Evolutionary conservation across 2,113 vertebrate species (phyloP), one percentile per base, ranked within the genome.

Genomic region (Ginglymostoma cirratum): DNA sequence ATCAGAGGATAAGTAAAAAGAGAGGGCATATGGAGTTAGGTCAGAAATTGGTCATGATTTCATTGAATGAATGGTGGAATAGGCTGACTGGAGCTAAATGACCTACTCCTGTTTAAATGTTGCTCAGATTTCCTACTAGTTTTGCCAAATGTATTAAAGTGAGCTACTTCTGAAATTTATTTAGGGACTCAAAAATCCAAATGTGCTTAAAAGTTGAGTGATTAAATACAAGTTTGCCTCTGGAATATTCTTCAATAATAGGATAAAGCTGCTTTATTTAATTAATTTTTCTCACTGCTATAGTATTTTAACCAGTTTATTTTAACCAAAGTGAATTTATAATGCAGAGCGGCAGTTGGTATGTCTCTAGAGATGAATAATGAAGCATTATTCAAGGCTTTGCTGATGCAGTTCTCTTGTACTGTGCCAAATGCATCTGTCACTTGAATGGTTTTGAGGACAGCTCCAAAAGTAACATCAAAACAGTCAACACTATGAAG

Each of bases 331-430:
- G 94, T 70, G 42, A 48, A 95, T 76, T 72, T 95, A 52, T 34
- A 52, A 34, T 72, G 24, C 67, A 95, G 67, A 42, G 3, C 94
- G 52, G 94, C 38, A 52, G 94, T 95, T 52, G 94, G 42, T 72
- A 42, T 95, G 42, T 76, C 94, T 95, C 21, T 72, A 95, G 52
- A 95, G 69, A 95, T 95, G 94, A 95, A 95, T 48, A 95, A 95
- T 95, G 94, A 95, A 76, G 45, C 38, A 95, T 72, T 52, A 52
- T 42, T 30, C 69, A 95, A 52, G 14, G 69, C 42, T 72, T 93
- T 95, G 94, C 45, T 95, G 69, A 72, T 48, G 94, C 23, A 52
- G 94, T 52, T 95, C 72, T 76, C 42, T 95, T 72, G 69, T 52
- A 0, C 69, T 19, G 69, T 76, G 67, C 67, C 42, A 95, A 95